These are phyloP conservation scores for Alexandromys fortis DNA, from an alignment of 2,113 vertebrate species.

Conservation along the genomic window DNA sequence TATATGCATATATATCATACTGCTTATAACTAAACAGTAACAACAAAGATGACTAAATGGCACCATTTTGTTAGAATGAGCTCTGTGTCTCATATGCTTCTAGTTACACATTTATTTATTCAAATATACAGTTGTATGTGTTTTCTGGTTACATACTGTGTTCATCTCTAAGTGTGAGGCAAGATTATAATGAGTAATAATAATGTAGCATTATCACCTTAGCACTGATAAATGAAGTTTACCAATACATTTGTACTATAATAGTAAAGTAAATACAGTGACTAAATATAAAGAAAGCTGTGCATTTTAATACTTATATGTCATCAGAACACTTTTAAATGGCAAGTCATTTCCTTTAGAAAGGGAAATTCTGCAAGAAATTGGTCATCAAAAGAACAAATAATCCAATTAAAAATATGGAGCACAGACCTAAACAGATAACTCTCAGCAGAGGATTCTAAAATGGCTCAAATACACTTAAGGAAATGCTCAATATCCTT, in stretches of 20 bases:
- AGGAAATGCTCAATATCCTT: no score
- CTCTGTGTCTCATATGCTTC: not conserved
- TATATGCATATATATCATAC: no score
- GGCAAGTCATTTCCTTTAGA: not conserved
- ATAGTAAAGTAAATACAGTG: not conserved
- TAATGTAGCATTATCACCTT: not conserved
- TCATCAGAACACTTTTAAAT: not conserved
- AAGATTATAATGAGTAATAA: not conserved
- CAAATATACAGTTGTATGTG: not conserved
- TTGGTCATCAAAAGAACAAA: no score
- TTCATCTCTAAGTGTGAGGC: not conserved
- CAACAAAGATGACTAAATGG: not conserved
- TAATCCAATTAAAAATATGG: no score
- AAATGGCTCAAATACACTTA: no score
- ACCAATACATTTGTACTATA: not conserved
- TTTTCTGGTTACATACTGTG: not conserved
- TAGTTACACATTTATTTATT: slow-evolving; percentile 30
- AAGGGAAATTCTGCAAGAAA: not conserved
- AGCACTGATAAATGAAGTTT: not conserved
- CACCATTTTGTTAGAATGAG: not conserved
- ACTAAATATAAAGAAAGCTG: not conserved
- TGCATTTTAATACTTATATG: not conserved
- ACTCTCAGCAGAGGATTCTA: no score
- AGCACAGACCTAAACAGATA: no score
- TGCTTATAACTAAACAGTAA: not conserved